Evolutionary conservation across 2,888 invertebrate species (phyloP).

Genomic region (Nycteola revayana): DNA sequence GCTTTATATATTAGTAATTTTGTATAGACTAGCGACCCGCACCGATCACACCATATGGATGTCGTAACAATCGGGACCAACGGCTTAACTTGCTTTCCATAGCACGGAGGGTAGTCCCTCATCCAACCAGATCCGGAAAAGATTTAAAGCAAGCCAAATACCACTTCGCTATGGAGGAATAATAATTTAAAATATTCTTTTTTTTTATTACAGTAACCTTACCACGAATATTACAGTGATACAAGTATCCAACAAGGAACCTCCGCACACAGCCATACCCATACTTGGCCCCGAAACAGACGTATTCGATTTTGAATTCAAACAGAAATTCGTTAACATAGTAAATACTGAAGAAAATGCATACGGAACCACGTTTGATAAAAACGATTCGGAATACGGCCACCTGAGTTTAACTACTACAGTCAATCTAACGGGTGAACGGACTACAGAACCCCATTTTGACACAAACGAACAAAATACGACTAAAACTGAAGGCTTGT

Average conservation of each 20-base stretch:
- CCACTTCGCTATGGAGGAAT: no score
- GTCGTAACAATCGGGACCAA: no score
- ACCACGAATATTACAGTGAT: slow-evolving; percentile 82
- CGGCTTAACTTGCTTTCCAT: no score
- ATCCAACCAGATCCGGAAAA: no score
- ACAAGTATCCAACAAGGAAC: slow-evolving; percentile 79
- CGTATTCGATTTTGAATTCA: slow-evolving; percentile 64
- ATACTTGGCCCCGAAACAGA: slow-evolving; percentile 55
- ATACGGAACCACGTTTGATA: slow-evolving; percentile 63
- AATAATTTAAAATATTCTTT: no score
- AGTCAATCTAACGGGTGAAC: slow-evolving; percentile 48
- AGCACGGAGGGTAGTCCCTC: no score
- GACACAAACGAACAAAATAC: slow-evolving; percentile 11
- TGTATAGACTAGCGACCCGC: no score
- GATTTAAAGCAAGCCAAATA: no score
- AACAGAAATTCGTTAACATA: slow-evolving; percentile 60
- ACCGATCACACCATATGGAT: no score
- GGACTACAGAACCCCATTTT: slow-evolving; percentile 5
- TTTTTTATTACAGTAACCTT: slow-evolving; percentile 39
- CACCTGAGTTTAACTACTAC: slow-evolving; percentile 71
- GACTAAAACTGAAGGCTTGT: slow-evolving; percentile 42
- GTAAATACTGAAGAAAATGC: slow-evolving; percentile 65
- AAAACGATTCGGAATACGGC: slow-evolving; percentile 59
- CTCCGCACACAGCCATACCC: slow-evolving; percentile 71
- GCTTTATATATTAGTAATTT: no score